Evolutionary conservation across 2,888 invertebrate species (phyloP).

Genomic region (Poecilobothrus nobilitatus): DNA sequence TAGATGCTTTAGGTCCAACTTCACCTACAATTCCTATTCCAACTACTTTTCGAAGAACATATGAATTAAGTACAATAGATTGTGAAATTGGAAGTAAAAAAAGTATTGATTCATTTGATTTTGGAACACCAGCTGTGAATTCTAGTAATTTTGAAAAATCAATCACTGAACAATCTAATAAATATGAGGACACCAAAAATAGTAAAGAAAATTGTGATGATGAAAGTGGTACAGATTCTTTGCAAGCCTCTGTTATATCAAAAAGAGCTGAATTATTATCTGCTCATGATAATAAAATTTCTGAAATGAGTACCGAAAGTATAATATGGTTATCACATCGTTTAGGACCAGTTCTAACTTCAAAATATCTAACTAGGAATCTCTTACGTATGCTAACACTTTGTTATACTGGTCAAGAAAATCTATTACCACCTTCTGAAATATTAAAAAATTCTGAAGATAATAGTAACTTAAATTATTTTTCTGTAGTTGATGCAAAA

Average conservation of each 20-base stretch:
- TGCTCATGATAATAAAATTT: conserved; percentile 52
- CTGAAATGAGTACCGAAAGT: conserved; percentile 81
- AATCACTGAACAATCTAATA: neutral
- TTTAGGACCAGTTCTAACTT: conserved; percentile 87
- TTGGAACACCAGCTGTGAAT: conserved; percentile 32
- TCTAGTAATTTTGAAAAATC: conserved; percentile 18
- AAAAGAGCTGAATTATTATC: conserved; percentile 39
- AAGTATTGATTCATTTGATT: conserved; percentile 45
- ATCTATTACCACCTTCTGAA: conserved; percentile 49
- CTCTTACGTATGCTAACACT: conserved; percentile 86
- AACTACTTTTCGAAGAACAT: conserved; percentile 39
- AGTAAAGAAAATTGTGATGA: conserved; percentile 14
- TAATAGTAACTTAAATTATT: conserved; percentile 50
- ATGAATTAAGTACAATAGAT: conserved; percentile 51
- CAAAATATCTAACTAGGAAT: conserved; percentile 82
- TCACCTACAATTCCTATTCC: conserved; percentile 69
- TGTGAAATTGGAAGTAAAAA: conserved; percentile 57
- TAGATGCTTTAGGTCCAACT: conserved; percentile 35
- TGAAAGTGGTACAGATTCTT: conserved; percentile 10
- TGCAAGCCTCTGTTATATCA: conserved; percentile 37
- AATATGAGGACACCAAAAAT: conserved; percentile 14
- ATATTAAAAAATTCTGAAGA: conserved; percentile 41
- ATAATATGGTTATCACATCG: conserved; percentile 87
- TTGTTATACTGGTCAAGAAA: conserved; percentile 82
- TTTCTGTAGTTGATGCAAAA: conserved; percentile 56